These are phyloP conservation scores for Microdon myrmicae DNA, from an alignment of 2,888 invertebrate species.

Conservation along the genomic window DNA sequence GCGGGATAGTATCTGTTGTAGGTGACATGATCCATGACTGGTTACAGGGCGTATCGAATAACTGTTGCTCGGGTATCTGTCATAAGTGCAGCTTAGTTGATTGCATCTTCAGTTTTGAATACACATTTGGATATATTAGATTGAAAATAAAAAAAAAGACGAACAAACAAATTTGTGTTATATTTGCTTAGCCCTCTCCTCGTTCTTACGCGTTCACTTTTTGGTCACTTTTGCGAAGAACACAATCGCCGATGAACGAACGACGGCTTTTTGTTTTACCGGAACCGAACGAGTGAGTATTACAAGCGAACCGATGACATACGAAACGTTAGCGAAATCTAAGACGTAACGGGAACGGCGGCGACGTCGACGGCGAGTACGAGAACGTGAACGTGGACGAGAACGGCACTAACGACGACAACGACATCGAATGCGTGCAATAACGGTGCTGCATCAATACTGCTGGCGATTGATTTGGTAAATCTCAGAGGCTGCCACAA, in stretches of 20 bases:
- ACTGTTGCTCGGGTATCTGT: constrained; percentile 40
- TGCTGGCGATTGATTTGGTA: constrained; percentile 52
- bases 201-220: constrained; percentile 20
- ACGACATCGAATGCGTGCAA: constrained; percentile 50
- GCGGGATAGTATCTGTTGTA: constrained; percentile 53
- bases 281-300: constrained; percentile 7
- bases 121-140: no score
- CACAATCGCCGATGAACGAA: not conserved
- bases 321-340: constrained; percentile 50
- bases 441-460: constrained; percentile 52
- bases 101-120: constrained; percentile 45
- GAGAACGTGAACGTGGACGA: constrained; percentile 58
- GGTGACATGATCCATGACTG: constrained; percentile 55
- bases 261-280: constrained; percentile 12
- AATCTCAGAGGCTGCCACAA: no score
- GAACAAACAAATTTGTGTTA: constrained; percentile 5
- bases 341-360: constrained; percentile 38
- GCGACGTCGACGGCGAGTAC: constrained; percentile 62
- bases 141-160: no score
- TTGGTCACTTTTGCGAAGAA: constrained; percentile 1
- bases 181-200: not conserved
- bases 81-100: constrained; percentile 44
- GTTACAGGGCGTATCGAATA: constrained; percentile 39
- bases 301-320: constrained; percentile 22
- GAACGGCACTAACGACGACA: constrained; percentile 31